Base-by-base conservation (phyloP, 2,888 invertebrate genomes). In the Drosophila planitibia region DNA sequence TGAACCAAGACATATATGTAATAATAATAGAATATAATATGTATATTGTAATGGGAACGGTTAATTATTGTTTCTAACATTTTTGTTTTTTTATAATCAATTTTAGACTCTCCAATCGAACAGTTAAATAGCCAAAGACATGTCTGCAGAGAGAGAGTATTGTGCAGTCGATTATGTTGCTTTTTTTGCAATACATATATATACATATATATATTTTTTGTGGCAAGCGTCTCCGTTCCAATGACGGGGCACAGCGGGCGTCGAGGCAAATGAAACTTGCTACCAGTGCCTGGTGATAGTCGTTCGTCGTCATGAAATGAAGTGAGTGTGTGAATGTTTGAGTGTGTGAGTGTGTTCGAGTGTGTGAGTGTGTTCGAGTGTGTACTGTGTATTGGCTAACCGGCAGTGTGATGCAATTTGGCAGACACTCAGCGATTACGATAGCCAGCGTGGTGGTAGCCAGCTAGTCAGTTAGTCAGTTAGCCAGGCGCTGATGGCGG, bases 401-500 rank as follows among this genome's bases (percentile, higher is more conserved):
- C 73, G 73, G 52, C 69, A 62, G 32, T 78, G 75, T 84, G 84
- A 84, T 82, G 84, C 85, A 84, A 84, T 84, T 83, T 79, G 82
- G 74, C 81, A 82, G 68, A 79, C 84, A 85, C 74, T 76, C 85
- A 73, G 70, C 78, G 76, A 76, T 87, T 85, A 83, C 85, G 80
- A 72, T 75, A 75, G 70, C 65, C 60, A 70, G 10, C 47, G 47
- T 16, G 47, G 25, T 47, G 6, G 37, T n/a, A 41, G 75, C 51
- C 63, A 70, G 44, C 37, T 44, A 55, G 35, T 10, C 44, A 54
- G 37, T 25, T n/a, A 35, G 35, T 10, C 39, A 66, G 62, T 41
- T 41, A 30, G 69, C 35, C 44, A 41, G 65, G 51, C 35, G 30
- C 61, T 62, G 39, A 9, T 39, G 61, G 51, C 69, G 55, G 76